These are phyloP conservation scores for Saguinus imperator DNA, from an alignment of 2,113 vertebrate genomes.

Conservation along the genomic window DNA sequence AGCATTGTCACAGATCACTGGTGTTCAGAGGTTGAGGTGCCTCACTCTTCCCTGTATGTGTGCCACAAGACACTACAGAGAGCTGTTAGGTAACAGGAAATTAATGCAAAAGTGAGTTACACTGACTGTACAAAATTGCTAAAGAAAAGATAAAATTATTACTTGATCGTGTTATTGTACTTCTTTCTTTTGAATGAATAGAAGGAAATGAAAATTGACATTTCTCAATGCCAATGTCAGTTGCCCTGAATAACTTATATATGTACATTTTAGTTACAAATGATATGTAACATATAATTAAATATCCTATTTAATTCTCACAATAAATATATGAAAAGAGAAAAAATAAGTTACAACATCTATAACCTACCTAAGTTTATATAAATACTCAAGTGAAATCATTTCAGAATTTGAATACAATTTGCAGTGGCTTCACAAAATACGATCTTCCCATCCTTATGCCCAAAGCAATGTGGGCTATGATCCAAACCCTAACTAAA, in stretches of 20 bases:
- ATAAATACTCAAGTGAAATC: slow-evolving; percentile 13
- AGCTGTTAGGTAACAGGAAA: neutral
- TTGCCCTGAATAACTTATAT: neutral
- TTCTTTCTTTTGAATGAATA: neutral
- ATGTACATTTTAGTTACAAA: neutral
- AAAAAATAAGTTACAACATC: neutral
- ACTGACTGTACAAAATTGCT: neutral
- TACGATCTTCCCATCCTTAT: neutral
- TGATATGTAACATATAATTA: neutral
- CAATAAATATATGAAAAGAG: neutral
- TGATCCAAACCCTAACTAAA: neutral
- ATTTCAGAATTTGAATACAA: neutral
- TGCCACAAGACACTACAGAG: neutral
- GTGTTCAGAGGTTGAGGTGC: neutral
- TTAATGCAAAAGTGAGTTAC: neutral
- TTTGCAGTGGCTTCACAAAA: neutral
- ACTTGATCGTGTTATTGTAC: neutral
- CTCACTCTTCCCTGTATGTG: neutral
- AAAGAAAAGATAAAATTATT: neutral
- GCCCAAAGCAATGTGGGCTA: neutral
- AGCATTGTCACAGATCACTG: neutral
- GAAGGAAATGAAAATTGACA: neutral
- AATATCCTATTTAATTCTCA: neutral
- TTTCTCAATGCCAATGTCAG: neutral
- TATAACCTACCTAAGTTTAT: neutral